phyloP scores from a whole-genome alignment of 92 coral and sea anemone genomes.

The Ricordea florida region DNA sequence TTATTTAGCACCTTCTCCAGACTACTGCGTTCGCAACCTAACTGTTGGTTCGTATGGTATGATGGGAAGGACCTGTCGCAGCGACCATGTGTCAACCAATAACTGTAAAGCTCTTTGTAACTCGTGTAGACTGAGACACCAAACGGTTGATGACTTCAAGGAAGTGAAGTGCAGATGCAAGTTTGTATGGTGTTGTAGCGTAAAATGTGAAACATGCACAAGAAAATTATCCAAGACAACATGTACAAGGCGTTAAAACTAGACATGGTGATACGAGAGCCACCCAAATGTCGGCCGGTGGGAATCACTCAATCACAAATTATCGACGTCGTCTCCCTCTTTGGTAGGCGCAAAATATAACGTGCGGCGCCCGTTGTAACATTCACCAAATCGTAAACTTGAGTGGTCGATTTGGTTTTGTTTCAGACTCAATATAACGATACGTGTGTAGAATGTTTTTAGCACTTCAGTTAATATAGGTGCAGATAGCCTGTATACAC shows the following conservation, averaged over 20 bases:
- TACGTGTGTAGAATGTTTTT: too few species aligned
- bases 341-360: too few species aligned
- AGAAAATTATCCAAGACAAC: slow-evolving; percentile 2
- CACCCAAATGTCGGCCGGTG: too few species aligned
- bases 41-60: slow-evolving; percentile 71
- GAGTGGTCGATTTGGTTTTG: too few species aligned
- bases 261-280: too few species aligned
- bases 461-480: too few species aligned
- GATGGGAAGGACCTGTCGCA: slow-evolving; percentile 78
- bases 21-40: slow-evolving; percentile 73
- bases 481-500: too few species aligned
- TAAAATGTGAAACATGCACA: slow-evolving; percentile 67
- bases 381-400: too few species aligned
- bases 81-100: slow-evolving; percentile 11
- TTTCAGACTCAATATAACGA: too few species aligned
- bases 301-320: too few species aligned
- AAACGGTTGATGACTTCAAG: slow-evolving; percentile 13
- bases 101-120: slow-evolving; percentile 68
- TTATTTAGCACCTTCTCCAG: slow-evolving; percentile 72
- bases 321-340: too few species aligned
- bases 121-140: slow-evolving; percentile 61
- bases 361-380: too few species aligned
- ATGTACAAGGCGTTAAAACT: slow-evolving; percentile 7
- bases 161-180: slow-evolving; percentile 63
- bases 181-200: slow-evolving; percentile 89